phyloP scores from a whole-genome alignment of 1,140 invertebrate genomes.

The Trichonephila clavipes region DNA sequence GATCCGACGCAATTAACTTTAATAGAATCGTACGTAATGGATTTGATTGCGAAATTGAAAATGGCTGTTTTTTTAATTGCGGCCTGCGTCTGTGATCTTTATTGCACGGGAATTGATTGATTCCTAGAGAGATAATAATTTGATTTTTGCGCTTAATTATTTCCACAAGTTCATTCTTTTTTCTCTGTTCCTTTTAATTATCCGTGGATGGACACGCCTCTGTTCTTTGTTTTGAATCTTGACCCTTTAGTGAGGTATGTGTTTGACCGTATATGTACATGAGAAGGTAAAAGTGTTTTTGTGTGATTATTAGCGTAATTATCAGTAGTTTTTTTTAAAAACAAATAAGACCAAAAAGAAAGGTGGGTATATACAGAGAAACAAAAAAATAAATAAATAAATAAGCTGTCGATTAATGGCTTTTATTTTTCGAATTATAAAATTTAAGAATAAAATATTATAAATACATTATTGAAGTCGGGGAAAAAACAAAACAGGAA shows the following conservation, averaged over 20 bases:
- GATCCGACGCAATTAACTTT: constrained; percentile 10
- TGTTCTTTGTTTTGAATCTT: background rate
- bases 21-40: background rate
- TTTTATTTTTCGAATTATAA: no score
- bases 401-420: no score
- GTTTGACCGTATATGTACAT: no score
- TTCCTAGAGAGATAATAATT: background rate
- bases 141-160: constrained; percentile 6
- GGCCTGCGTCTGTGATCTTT: background rate
- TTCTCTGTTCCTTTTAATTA: background rate
- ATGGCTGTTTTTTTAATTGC: background rate
- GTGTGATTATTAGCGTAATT: no score
- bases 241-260: background rate
- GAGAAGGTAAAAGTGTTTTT: no score
- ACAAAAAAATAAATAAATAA: no score
- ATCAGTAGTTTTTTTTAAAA: no score
- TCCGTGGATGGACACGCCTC: background rate
- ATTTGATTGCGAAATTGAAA: background rate
- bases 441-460: no score
- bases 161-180: background rate
- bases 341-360: no score
- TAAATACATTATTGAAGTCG: no score
- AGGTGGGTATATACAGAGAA: no score
- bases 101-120: constrained; percentile 16
- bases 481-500: no score